Base-by-base conservation (phyloP, 2,888 invertebrate genomes). In the Spodoptera littoralis region DNA sequence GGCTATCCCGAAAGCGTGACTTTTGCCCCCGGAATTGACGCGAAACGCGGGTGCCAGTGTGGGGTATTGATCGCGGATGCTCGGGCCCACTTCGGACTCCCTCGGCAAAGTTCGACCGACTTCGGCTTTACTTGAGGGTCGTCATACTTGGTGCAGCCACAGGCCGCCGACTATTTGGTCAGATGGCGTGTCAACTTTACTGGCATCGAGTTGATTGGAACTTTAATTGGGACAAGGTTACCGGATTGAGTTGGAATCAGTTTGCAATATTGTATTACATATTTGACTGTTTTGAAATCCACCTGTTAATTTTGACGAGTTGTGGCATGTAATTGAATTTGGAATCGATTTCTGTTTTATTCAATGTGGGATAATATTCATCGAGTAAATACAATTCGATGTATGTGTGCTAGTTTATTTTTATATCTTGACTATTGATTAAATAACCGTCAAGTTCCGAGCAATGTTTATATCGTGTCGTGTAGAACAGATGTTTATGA, bases 191-290 rank as follows among this genome's bases (percentile, higher is more conserved):
- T 91, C 91, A 92, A 92, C 91, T 92, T 90, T 82, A 82, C 83
- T 86, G 80, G 85, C 84, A 87, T 76, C 84, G 84, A 90, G 89
- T 92, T 91, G 90, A 92, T 93, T 90, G 88, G 84, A 89, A 92
- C 86, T 93, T 92, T 92, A 93, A 92, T 92, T 92, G 84, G 92
- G 91, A 88, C 93, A 93, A 93, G 94, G 93, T 93, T 93, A 90
- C 82, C 76, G 79, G 79, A 71, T 81, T 82, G 76, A 74, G 77
- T 82, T 84, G 76, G 78, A 85, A 83, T 87, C 82, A 77, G 81
- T 84, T 88, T 27, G 52, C 60, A 65, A 70, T 70, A 66, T 55
- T 60, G 42, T 67, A 51, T 74, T 59, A 47, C 56, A 43, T 42
- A 59, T 63, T 73, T 53, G 12, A 69, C 44, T 68, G 52, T 53